Evolutionary conservation across 2,888 invertebrate genomes (phyloP).

Genomic region (Acleris cristana): DNA sequence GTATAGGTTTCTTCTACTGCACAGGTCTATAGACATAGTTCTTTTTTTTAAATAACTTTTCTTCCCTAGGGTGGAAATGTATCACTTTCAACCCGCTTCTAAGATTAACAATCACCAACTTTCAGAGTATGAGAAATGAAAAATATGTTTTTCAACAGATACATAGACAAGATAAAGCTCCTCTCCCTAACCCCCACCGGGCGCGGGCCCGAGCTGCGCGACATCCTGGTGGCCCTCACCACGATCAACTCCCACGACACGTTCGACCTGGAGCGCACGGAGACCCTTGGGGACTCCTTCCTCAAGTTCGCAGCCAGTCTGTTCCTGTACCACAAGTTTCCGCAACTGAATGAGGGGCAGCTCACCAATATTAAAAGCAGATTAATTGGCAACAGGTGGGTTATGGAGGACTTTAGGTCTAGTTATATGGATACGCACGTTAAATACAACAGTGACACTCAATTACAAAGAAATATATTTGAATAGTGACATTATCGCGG

Average conservation of each 20-base stretch:
- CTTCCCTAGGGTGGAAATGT: too few relatives aligned
- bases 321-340: constrained; percentile 88
- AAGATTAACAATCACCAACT: too few relatives aligned
- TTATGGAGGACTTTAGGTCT: constrained; percentile 51
- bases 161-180: constrained; percentile 60
- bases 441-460: too few relatives aligned
- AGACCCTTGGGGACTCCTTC: constrained; percentile 95
- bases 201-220: constrained; percentile 76
- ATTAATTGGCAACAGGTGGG: constrained; percentile 91
- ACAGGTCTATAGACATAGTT: too few relatives aligned
- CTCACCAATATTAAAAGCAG: constrained; percentile 89
- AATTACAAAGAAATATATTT: too few relatives aligned
- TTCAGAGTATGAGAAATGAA: too few relatives aligned
- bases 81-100: too few relatives aligned
- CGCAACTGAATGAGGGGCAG: constrained; percentile 89
- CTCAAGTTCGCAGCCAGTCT: constrained; percentile 91
- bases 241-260: constrained; percentile 89
- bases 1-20: too few relatives aligned
- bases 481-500: too few relatives aligned
- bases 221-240: constrained; percentile 86
- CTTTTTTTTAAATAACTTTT: too few relatives aligned
- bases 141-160: constrained; percentile 49
- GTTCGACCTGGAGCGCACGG: constrained; percentile 91
- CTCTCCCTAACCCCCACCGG: constrained; percentile 47
- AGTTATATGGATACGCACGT: too few relatives aligned